These are phyloP conservation scores for Phylloscopus trochilus DNA, from an alignment of 2,113 vertebrate genomes.

Conservation along the genomic window DNA sequence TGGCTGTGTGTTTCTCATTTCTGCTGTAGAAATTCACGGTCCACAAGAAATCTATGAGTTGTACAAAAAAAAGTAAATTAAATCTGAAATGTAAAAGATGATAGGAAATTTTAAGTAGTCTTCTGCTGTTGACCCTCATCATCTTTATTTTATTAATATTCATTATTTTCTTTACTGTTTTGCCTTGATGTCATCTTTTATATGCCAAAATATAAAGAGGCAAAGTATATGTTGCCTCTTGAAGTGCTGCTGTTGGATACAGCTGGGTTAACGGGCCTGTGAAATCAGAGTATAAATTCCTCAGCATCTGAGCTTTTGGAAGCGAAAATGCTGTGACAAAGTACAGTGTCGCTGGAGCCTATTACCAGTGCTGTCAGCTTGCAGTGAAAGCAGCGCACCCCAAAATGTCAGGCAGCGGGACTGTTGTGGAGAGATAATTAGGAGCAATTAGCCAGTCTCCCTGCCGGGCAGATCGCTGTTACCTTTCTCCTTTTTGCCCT, in stretches of 20 bases:
- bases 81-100: neutral
- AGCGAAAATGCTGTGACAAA: neutral
- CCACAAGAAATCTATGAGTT: neutral
- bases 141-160: neutral
- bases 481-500: neutral
- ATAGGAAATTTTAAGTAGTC: no score
- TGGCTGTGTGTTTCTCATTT: neutral
- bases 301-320: neutral
- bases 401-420: slow-evolving; percentile 59
- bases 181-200: neutral
- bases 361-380: neutral
- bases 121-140: neutral
- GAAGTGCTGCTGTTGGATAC: neutral
- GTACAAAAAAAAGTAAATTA: neutral
- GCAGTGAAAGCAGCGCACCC: neutral
- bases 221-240: neutral
- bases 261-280: neutral
- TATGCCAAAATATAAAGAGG: neutral
- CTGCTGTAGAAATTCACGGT: neutral
- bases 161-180: neutral
- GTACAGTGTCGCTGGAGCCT: neutral
- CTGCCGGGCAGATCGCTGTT: slow-evolving; percentile 47
- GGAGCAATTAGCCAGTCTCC: slow-evolving; percentile 70
- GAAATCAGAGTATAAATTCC: neutral
- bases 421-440: slow-evolving; percentile 51